Base-by-base conservation (phyloP, 2,797 vertebrate species). In the Bovichtus diacanthus region DNA sequence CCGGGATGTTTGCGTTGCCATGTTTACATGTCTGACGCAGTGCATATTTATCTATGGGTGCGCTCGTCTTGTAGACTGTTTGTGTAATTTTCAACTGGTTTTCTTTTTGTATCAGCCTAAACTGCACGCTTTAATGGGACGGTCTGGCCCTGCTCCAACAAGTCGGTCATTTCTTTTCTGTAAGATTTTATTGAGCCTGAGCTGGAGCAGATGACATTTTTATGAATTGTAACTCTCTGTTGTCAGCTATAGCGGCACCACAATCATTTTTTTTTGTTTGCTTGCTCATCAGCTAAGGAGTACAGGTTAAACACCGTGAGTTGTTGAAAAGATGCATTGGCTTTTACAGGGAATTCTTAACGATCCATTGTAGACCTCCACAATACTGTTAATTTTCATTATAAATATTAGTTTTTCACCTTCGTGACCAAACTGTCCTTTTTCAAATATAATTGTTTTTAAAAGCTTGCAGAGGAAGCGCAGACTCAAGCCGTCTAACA, bases 211-310 rank as follows among this genome's bases (percentile, higher is more conserved):
- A 76, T 78, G 83, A 83, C 69, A 80, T 31, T 63, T 88, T 90
- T 76, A 85, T 90, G 78, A 86, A 80, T 81, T 86, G 79, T 79
- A 80, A 80, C 74, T 75, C 87, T 77, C 39, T 56, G 82, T 84
- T 29, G 43, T 77, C 68, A 75, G 76, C 79, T 61, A 31, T 21
- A 56, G 72, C 44, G 53, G 53, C 16, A 1, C 39, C 31, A 64
- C 58, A 49, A 63, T 87, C 31, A 64, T 66, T 80, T 79, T 82
- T 84, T 70, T 82, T 84, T 70, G 64, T 87, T 78, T 73, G 44
- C 66, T 78, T 83, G 78, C 70, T 86, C 71, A 72, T 84, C 78
- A 87, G 63, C 70, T 68, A 58, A 80, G 39, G 47, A 77, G 38
- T 21, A 18, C 66, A 78, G 78, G 73, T 80, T 55, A 85, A 87